Evolutionary conservation across 2,797 vertebrate species (phyloP), one percentile per base, ranked within the genome.

Genomic region (Eremophila alpestris): DNA sequence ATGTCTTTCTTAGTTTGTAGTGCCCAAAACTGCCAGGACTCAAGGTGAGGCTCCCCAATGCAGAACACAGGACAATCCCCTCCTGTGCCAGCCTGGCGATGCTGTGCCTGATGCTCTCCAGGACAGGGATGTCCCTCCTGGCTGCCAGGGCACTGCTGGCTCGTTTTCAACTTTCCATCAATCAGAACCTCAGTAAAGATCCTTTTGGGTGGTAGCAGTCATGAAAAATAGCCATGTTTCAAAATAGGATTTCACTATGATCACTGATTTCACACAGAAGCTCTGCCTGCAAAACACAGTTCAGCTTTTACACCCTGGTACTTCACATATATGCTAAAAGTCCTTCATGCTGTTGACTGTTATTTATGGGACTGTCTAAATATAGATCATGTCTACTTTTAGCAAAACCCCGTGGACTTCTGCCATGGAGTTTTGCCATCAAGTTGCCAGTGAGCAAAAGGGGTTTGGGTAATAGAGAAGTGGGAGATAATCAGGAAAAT

Each of bases 21-120:
- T 4, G 7, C 16, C 7, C 26, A 30, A 49, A 64, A 8, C 36
- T 43, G 36, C 9, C 13, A 49, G 18, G 0, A 36, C n/a, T 49
- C 0, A 2, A 41, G 36, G 6, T 74, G 21, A 56, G 30, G 36
- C 20, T 0, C 20, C 9, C 13, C 30, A 74, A 51, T 2, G 7
- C 36, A 74, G 24, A 48, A 30, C 7, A 64, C 30, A 48, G 26
- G 22, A 62, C 48, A 52, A 62, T 82, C 22, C n/a, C 38, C 48
- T 62, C 27, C 27, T 15, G 21, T 26, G 7, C 22, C 48, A 0
- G 0, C 14, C 38, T 38, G 34, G 7, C 0, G 1, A 32, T 52
- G 46, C 21, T 82, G 18, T 11, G 11, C 27, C 40, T 38, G 27
- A 45, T 52, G 16, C 9, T 0, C 11, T 7, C 14, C 27, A n/a